A percentile compares a stretch with the other conserved stretches of the same genome.
phyloP scores from a whole-genome alignment of 1,140 invertebrate genomes.

The Sycobia sp. region DNA sequence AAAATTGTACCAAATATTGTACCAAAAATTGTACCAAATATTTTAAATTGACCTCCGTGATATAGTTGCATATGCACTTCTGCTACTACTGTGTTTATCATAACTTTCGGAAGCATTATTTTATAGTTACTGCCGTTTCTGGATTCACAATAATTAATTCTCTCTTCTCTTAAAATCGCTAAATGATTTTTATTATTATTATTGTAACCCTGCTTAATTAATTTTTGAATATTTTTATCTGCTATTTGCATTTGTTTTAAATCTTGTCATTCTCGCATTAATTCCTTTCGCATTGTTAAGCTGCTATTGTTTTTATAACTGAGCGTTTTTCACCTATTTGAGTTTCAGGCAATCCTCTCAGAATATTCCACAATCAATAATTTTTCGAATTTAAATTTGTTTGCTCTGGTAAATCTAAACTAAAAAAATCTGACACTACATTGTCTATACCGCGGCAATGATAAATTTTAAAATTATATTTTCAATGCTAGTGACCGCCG shows the following conservation, averaged over 20 bases:
- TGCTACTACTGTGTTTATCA: background rate
- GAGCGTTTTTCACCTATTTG: background rate
- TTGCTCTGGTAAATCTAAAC: background rate
- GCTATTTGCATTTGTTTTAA: too few species aligned
- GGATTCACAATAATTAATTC: background rate
- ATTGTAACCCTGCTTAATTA: too few species aligned
- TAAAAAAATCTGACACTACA: constrained; percentile 38
- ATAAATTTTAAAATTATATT: constrained; percentile 52
- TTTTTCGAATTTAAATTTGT: background rate
- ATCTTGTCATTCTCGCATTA: background rate
- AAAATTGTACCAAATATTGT: constrained; percentile 37
- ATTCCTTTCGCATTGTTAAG: background rate
- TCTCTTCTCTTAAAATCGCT: background rate
- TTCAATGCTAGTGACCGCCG: constrained; percentile 52
- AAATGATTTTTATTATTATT: too few species aligned
- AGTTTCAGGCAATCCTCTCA: background rate
- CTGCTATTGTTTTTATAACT: background rate
- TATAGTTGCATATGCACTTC: too few species aligned
- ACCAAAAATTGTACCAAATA: constrained; percentile 44
- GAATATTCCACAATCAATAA: background rate
- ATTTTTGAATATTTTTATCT: too few species aligned
- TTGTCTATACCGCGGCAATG: constrained; percentile 39
- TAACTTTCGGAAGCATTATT: too few species aligned
- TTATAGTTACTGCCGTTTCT: background rate
- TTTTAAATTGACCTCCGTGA: constrained; percentile 41